These are phyloP conservation scores for Drosophila pseudoobscura DNA, from an alignment of 1,140 invertebrate species.

Conservation along the genomic window DNA sequence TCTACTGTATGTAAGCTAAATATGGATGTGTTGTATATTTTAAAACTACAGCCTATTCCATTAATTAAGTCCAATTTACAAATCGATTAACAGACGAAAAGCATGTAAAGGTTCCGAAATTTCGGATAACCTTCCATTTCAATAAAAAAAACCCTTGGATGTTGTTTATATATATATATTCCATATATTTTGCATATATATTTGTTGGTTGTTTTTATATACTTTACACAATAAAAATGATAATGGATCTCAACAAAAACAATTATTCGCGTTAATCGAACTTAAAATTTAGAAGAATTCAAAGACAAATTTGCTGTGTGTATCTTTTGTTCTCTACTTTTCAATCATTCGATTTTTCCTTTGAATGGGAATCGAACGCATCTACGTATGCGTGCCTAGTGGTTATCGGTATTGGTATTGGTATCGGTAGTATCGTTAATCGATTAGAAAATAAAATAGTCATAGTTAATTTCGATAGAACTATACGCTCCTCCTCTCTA, in stretches of 20 bases:
- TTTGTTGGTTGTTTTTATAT: slow-evolving; percentile 36
- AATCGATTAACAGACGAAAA: too few relatives aligned
- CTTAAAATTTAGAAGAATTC: slow-evolving; percentile 11
- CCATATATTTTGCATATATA: slow-evolving; percentile 49
- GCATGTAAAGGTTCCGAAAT: too few relatives aligned
- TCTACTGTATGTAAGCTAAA: too few relatives aligned
- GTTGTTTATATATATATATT: slow-evolving; percentile 34
- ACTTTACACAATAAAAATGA: slow-evolving; percentile 52
- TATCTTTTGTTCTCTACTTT: slow-evolving; percentile 39
- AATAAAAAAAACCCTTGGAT: not conserved
- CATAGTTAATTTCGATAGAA: slow-evolving; percentile 47
- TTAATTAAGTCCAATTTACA: too few relatives aligned
- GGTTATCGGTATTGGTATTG: slow-evolving; percentile 19
- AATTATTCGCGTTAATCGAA: slow-evolving; percentile 42
- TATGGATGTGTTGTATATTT: too few relatives aligned
- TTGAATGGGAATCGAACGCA: slow-evolving; percentile 9
- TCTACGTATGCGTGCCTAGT: slow-evolving; percentile 15
- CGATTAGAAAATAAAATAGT: slow-evolving; percentile 48
- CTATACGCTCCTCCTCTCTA: slow-evolving; percentile 15
- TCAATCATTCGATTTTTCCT: slow-evolving; percentile 13
- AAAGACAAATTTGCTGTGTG: slow-evolving; percentile 45
- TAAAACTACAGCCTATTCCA: too few relatives aligned
- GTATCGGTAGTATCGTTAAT: slow-evolving; percentile 38
- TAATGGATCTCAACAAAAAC: slow-evolving; percentile 51
- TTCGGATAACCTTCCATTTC: too few relatives aligned